Percentiles rank a stretch among this genome's conserved stretches.
These are phyloP conservation scores for Eueremaeus valkanovi DNA, from an alignment of 2,888 invertebrate species.

Conservation along the genomic window DNA sequence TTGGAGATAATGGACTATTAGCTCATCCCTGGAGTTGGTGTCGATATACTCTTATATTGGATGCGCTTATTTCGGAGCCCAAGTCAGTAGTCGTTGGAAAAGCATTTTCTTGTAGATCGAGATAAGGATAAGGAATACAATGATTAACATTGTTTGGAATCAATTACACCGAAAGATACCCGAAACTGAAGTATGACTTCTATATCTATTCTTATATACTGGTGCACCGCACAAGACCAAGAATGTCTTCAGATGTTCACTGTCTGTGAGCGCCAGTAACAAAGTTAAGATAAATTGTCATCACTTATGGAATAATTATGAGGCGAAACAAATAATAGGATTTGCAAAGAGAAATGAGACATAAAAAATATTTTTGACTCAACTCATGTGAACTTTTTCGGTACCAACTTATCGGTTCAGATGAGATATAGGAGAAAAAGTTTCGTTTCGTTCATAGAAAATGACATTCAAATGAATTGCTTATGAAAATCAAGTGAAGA, in stretches of 20 bases:
- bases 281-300: constrained; percentile 22
- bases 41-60: not conserved
- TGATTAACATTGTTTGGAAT: not conserved
- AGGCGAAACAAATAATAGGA: constrained; percentile 19
- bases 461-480: constrained; percentile 1
- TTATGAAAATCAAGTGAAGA: not conserved
- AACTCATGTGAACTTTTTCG: constrained; percentile 6
- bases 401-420: constrained; percentile 4
- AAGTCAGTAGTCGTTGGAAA: not conserved
- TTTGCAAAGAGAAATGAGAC: not conserved
- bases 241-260: not conserved
- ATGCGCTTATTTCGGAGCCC: not conserved
- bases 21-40: not conserved
- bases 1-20: not conserved
- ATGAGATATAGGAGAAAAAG: not conserved
- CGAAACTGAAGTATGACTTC: not conserved
- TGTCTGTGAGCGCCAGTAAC: not conserved
- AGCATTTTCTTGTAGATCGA: not conserved
- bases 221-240: not conserved
- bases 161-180: not conserved
- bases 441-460: not conserved
- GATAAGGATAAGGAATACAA: not conserved
- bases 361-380: not conserved
- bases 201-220: not conserved
- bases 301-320: constrained; percentile 23